These are phyloP conservation scores for Drosophila dunni DNA, from an alignment of 1,140 invertebrate genomes.

Conservation along the genomic window DNA sequence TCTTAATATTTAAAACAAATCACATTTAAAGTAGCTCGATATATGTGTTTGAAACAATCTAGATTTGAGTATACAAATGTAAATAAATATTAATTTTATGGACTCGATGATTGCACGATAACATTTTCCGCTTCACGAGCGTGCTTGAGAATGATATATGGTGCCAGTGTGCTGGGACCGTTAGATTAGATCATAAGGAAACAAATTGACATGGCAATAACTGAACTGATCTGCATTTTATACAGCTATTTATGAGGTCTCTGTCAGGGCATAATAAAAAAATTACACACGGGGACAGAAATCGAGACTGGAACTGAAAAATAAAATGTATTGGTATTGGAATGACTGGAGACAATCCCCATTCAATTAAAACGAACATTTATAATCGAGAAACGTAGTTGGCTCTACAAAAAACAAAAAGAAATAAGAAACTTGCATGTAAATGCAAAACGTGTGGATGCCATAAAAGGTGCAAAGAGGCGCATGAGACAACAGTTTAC, in stretches of 20 bases:
- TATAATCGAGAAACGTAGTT: constrained; percentile 4
- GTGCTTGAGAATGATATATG: constrained; percentile 7
- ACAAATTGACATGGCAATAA: constrained; percentile 4
- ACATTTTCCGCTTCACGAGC: constrained; percentile 2
- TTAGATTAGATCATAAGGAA: constrained; percentile 25
- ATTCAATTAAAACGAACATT: constrained; percentile 30
- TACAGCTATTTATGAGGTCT: constrained; percentile 21
- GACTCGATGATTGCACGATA: constrained; percentile 6
- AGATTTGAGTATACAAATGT: constrained; percentile 1
- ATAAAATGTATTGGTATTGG: background rate
- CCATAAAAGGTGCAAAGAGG: constrained; percentile 49
- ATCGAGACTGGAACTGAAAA: background rate
- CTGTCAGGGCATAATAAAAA: constrained; percentile 17
- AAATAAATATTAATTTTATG: background rate
- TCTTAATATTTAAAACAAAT: background rate
- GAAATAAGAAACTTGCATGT: constrained; percentile 27
- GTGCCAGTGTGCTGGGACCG: background rate
- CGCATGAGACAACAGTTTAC: constrained; percentile 41
- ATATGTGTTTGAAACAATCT: background rate
- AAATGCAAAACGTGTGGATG: constrained; percentile 44
- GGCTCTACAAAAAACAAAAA: background rate
- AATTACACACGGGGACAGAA: background rate
- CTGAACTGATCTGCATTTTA: constrained; percentile 25
- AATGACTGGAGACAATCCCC: constrained; percentile 6
- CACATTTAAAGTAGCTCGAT: background rate